Base-by-base conservation (phyloP, 2,113 vertebrate species). In the Ibidorhyncha struthersii region DNA sequence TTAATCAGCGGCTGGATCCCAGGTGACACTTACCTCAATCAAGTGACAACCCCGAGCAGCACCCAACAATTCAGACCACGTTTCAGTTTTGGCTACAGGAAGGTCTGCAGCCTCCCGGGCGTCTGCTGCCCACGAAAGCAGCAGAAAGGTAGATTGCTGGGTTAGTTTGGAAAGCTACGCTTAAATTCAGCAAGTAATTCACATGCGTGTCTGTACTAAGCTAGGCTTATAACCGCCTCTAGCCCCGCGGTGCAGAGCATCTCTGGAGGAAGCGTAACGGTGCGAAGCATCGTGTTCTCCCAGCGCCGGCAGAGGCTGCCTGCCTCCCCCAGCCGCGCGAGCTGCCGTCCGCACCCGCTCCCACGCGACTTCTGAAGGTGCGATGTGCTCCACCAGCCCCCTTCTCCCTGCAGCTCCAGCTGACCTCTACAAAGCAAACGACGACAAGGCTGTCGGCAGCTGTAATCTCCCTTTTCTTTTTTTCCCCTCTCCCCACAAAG, bases 341-440 rank as follows among this genome's bases (percentile, higher is more conserved):
- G 56, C 34, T 38, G 81, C 23, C 3, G 0, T 38, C 67, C 4
- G 5, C 61, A 29, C 15, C 47, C 32, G 1, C 61, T 45, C 41
- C 52, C 59, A 56, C 7, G 1, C 0, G 2, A 30, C 74, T 40
- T 11, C 0, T 0, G 27, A 45, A 93, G 55, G 69, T 21, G 69
- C 2, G 0, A 43, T 4, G 38, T 27, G n/a, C 83, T 70, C 45
- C 49, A 14, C 0, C 0, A 78, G 36, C 16, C 11, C 47, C 27
- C 85, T 45, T 23, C 63, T 71, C 59, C 55, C 65, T 26, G 29
- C 65, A 85, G 40, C 61, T 84, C 63, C 88, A 82, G 76, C 63
- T 62, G 71, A 38, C 63, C 81, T 18, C 63, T 23, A 32, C 47
- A 66, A 69, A 45, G 71, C n/a, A 30, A 47, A 81, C 0, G 1